Percentiles rank a stretch among this genome's conserved stretches.
Evolutionary conservation across 2,888 invertebrate species (phyloP).

Genomic region (Sminthurides aquaticus): DNA sequence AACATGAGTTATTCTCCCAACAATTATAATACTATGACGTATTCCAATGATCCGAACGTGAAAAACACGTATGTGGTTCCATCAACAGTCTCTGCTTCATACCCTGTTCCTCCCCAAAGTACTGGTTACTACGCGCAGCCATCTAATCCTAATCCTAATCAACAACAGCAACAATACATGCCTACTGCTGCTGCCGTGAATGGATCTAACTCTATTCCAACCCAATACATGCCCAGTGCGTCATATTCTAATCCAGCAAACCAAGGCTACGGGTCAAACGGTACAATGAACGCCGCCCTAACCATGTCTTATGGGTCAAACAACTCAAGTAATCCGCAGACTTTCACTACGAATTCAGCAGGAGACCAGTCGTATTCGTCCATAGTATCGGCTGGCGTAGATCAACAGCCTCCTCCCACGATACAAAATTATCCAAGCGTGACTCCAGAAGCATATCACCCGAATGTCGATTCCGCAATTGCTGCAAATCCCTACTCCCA

Average conservation of each 20-base stretch:
- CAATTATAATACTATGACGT: background rate
- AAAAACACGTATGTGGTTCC: background rate
- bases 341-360: conserved; percentile 12
- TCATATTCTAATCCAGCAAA: background rate
- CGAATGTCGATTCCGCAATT: background rate
- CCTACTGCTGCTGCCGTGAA: background rate
- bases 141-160: background rate
- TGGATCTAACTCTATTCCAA: background rate
- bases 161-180: background rate
- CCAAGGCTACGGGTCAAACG: conserved; percentile 1
- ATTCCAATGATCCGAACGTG: background rate
- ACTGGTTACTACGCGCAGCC: background rate
- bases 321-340: background rate
- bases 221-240: background rate
- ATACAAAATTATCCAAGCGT: background rate
- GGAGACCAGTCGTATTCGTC: conserved; percentile 17
- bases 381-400: conserved; percentile 25
- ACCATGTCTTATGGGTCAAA: conserved; percentile 42
- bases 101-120: background rate
- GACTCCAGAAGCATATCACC: background rate
- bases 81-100: background rate
- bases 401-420: conserved; percentile 15
- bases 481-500: background rate
- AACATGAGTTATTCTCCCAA: background rate
- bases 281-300: conserved; percentile 31